These are phyloP conservation scores for Dendrocincla fuliginosa DNA, from an alignment of 2,797 vertebrate species.

Conservation along the genomic window DNA sequence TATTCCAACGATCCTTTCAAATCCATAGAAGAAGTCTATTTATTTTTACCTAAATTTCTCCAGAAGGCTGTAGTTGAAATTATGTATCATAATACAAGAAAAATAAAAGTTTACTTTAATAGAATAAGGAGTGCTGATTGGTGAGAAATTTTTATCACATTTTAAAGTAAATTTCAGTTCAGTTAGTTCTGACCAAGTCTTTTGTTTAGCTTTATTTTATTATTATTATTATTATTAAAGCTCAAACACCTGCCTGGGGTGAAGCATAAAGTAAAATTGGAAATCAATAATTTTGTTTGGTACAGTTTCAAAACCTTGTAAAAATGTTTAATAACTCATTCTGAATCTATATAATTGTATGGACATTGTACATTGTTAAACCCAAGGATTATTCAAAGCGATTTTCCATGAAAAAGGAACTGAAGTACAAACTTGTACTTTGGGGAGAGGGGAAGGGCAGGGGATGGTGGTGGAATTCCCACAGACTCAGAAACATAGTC, in stretches of 20 bases:
- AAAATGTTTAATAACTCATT: neutral
- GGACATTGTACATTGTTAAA: neutral
- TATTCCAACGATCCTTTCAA: neutral
- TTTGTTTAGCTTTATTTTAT: neutral
- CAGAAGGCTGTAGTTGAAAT: neutral
- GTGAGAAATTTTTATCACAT: neutral
- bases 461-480: rapidly evolving
- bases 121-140: neutral
- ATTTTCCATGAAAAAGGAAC: neutral
- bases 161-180: neutral
- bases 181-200: neutral
- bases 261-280: neutral
- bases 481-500: neutral
- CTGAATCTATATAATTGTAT: neutral
- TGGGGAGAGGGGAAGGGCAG: rapidly evolving
- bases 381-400: neutral
- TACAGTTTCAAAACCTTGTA: neutral
- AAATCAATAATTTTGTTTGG: neutral
- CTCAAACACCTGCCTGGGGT: neutral
- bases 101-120: neutral
- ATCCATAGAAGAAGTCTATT: neutral
- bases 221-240: neutral
- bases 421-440: neutral
- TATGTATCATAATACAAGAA: neutral
- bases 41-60: neutral